phyloP scores from a whole-genome alignment of 1,140 invertebrate species.

The Meloidogyne chitwoodi region DNA sequence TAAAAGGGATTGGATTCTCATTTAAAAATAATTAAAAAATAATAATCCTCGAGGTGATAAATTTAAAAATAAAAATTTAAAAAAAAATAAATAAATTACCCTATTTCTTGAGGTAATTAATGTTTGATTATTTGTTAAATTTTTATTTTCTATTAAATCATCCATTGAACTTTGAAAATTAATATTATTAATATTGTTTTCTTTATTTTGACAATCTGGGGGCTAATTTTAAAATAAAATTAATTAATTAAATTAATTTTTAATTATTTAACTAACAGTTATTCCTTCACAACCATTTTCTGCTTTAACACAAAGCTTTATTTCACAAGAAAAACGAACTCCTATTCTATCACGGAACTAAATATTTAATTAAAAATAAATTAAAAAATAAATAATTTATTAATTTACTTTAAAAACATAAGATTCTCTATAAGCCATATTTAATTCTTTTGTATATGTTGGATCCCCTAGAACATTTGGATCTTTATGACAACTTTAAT shows the following conservation, averaged over 20 bases:
- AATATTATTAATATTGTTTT: neutral
- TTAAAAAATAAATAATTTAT: neutral
- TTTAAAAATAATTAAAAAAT: too few species aligned
- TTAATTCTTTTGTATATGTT: slow-evolving; percentile 55
- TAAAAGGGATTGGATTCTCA: too few species aligned
- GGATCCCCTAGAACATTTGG: slow-evolving; percentile 52
- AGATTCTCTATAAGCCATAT: slow-evolving; percentile 58
- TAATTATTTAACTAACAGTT: slow-evolving; percentile 44
- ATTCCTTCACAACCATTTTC: slow-evolving; percentile 58
- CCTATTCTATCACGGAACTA: slow-evolving; percentile 54
- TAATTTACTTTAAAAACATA: slow-evolving; percentile 51
- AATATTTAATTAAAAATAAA: neutral
- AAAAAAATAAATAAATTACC: neutral
- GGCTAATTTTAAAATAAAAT: neutral
- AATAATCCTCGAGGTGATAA: too few species aligned
- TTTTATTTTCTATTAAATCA: neutral
- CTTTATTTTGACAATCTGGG: neutral
- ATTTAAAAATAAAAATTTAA: too few species aligned
- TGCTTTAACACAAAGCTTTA: slow-evolving; percentile 53
- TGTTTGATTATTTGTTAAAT: neutral
- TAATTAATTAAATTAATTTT: neutral
- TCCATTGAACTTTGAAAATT: neutral
- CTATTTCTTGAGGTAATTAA: neutral
- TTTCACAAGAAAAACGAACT: slow-evolving; percentile 58
- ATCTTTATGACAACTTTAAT: slow-evolving; percentile 50